Conservation (phyloP, 2,113 vertebrate species). For the Natator depressus region DNA sequence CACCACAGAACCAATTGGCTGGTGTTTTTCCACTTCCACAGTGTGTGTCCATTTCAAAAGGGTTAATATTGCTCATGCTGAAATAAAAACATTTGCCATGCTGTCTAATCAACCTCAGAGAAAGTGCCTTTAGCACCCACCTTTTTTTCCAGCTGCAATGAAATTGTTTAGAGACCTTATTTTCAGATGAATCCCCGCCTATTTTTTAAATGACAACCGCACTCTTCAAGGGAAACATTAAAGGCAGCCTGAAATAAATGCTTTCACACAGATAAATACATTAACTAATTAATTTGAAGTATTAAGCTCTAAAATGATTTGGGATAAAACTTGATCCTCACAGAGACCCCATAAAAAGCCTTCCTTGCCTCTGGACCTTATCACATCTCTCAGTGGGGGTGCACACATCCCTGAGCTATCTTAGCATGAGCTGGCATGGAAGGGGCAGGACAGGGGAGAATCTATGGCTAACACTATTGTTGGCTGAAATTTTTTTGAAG, state of each 20-base stretch:
- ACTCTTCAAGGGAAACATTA: constrained; percentile 46
- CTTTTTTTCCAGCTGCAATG: constrained; percentile 49
- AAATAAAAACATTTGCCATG: constrained; percentile 25
- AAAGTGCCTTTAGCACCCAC: constrained; percentile 57
- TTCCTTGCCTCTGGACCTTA: constrained; percentile 4
- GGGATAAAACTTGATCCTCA: constrained; percentile 10
- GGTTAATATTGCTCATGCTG: constrained; percentile 7
- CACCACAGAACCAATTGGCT: not conserved
- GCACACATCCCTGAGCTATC: too few species aligned
- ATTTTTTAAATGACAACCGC: constrained; percentile 46
- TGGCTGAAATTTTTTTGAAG: too few species aligned
- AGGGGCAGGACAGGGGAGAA: too few species aligned
- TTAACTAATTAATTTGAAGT: constrained; percentile 38
- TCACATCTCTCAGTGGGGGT: not conserved
- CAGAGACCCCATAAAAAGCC: not conserved
- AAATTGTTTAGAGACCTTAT: constrained; percentile 66
- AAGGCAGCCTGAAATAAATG: constrained; percentile 34
- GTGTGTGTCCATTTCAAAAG: not conserved
- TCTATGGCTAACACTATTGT: too few species aligned
- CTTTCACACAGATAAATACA: constrained; percentile 8
- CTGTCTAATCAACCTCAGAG: constrained; percentile 46
- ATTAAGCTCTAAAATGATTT: not conserved
- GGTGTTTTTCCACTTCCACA: not conserved
- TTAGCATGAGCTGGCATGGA: too few species aligned
- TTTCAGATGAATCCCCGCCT: constrained; percentile 58